Percentiles rank a stretch among this genome's conserved stretches.
Conservation (phyloP, 2,797 vertebrate species). For the Pipistrellus pipistrellus region DNA sequence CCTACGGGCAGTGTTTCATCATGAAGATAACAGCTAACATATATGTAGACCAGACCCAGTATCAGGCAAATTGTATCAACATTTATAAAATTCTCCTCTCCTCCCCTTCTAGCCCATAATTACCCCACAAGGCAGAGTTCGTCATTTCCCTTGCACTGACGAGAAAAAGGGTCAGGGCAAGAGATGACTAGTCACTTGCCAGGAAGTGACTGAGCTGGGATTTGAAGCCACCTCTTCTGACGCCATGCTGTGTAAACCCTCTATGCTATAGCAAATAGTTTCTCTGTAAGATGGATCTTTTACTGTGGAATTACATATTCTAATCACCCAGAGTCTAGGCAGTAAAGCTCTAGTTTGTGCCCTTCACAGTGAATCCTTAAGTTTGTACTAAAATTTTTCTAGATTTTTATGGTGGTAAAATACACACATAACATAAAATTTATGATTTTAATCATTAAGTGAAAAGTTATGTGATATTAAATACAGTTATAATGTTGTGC, state of each 20-base stretch:
- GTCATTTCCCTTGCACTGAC: background rate
- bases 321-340: background rate
- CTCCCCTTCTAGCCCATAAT: background rate
- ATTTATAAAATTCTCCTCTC: background rate
- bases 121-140: background rate
- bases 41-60: background rate
- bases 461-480: background rate
- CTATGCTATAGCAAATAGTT: background rate
- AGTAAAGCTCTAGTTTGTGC: background rate
- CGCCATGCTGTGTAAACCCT: background rate
- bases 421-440: background rate
- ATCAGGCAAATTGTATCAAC: background rate
- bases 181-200: background rate
- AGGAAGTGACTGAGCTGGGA: background rate
- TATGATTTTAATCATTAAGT: background rate
- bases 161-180: constrained; percentile 1
- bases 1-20: background rate
- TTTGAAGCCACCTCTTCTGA: background rate
- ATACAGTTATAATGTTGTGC: background rate
- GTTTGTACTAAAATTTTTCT: background rate
- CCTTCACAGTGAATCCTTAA: background rate
- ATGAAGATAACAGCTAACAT: background rate
- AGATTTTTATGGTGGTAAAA: background rate
- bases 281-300: background rate
- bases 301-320: background rate